Percentiles rank a stretch among this genome's conserved stretches.
These are phyloP conservation scores for Prolemur simus DNA, from an alignment of 2,113 vertebrate species.

Conservation along the genomic window DNA sequence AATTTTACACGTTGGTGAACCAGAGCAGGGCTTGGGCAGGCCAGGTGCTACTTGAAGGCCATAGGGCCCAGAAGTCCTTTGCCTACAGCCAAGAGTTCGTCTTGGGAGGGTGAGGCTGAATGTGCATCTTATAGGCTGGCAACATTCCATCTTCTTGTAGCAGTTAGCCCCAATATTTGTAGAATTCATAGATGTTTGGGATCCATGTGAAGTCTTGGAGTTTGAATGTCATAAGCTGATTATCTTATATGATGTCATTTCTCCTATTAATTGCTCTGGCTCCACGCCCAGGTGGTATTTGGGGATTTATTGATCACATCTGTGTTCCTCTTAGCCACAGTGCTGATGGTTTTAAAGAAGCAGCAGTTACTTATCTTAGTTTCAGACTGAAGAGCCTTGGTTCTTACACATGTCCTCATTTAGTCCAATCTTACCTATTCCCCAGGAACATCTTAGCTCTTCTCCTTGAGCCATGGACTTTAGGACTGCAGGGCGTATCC, in stretches of 20 bases:
- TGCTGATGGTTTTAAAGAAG: neutral
- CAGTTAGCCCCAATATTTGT: neutral
- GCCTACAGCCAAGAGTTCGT: neutral
- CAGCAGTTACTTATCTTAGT: neutral
- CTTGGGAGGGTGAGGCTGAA: neutral
- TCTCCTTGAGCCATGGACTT: neutral
- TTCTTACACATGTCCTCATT: neutral
- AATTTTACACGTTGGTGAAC: neutral
- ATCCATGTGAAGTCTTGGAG: neutral
- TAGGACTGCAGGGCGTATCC: neutral
- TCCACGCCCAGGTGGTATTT: neutral
- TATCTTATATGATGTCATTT: neutral
- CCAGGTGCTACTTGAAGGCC: neutral
- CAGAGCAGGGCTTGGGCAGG: neutral
- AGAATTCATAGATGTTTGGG: neutral
- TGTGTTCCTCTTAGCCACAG: neutral
- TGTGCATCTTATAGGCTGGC: neutral
- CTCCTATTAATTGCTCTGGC: neutral
- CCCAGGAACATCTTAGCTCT: neutral
- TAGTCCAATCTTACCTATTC: too few species aligned
- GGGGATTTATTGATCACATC: neutral
- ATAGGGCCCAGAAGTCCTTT: neutral
- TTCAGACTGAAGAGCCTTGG: neutral
- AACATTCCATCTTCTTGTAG: neutral
- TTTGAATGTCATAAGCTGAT: neutral